Evolutionary conservation across 2,113 vertebrate genomes (phyloP).

Genomic region (Heterotis niloticus): DNA sequence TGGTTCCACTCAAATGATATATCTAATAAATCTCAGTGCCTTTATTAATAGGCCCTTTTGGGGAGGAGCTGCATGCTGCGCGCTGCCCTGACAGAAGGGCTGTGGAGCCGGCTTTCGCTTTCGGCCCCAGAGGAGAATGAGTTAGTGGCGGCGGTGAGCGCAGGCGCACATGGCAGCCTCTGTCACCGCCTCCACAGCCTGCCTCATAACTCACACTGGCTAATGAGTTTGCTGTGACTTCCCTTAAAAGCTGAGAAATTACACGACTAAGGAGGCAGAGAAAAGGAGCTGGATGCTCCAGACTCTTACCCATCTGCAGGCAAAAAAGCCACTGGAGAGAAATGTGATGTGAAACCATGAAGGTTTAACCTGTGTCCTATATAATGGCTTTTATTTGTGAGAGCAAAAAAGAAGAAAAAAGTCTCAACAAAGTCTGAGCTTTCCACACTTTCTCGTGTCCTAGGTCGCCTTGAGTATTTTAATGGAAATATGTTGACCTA

Average conservation of each 20-base stretch:
- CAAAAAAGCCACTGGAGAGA: background rate
- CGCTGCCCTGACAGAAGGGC: constrained; percentile 33
- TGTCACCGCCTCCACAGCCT: constrained; percentile 23
- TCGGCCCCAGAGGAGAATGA: constrained; percentile 28
- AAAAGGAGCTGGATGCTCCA: background rate
- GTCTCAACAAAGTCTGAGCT: too few species aligned
- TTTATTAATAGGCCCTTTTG: constrained; percentile 34
- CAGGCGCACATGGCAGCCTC: constrained; percentile 20
- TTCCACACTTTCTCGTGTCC: too few species aligned
- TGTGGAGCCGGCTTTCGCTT: constrained; percentile 30
- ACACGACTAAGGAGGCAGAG: background rate
- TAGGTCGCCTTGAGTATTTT: too few species aligned
- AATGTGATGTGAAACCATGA: too few species aligned
- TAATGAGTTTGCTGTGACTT: constrained; percentile 11
- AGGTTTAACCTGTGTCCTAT: background rate
- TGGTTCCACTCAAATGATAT: constrained; percentile 34
- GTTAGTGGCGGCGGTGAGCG: constrained; percentile 18
- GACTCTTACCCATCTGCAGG: background rate
- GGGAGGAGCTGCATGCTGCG: background rate
- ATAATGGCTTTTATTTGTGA: constrained; percentile 22
- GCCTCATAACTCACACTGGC: background rate
- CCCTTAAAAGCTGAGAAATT: background rate
- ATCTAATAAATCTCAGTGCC: constrained; percentile 29
- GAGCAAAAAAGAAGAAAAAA: background rate
- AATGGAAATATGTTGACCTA: too few species aligned